These are phyloP conservation scores for Drosophila anomalipes DNA, from an alignment of 2,888 invertebrate genomes.

Conservation along the genomic window DNA sequence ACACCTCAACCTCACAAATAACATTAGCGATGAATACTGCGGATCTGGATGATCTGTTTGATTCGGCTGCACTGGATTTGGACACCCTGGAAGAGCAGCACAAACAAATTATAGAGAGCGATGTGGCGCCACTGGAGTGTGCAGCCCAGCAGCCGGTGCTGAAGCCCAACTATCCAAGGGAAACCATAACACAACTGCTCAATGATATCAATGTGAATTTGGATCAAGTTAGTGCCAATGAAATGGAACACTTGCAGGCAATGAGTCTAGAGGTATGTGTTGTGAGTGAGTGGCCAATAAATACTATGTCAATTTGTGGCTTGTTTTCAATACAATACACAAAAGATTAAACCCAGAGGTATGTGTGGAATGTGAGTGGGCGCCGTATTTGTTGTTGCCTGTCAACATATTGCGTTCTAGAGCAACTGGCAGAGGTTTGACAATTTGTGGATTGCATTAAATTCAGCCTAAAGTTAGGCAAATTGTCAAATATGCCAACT, in stretches of 20 bases:
- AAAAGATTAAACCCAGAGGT: neutral
- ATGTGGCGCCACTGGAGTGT: neutral
- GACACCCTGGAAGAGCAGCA: slow-evolving; percentile 46
- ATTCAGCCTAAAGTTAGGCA: neutral
- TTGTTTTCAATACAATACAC: slow-evolving; percentile 1
- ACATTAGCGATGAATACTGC: slow-evolving; percentile 46
- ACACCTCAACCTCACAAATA: slow-evolving; percentile 11
- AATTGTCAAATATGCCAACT: neutral
- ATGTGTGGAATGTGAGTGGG: neutral
- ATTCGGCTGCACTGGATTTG: slow-evolving; percentile 58
- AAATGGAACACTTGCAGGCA: slow-evolving; percentile 74
- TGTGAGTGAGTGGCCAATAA: neutral
- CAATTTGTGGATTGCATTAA: neutral
- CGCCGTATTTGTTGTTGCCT: neutral
- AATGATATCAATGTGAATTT: slow-evolving; percentile 81
- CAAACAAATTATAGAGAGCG: slow-evolving; percentile 36
- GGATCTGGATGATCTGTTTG: slow-evolving; percentile 47
- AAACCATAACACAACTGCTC: slow-evolving; percentile 77
- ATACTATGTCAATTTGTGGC: slow-evolving; percentile 10
- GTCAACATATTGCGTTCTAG: neutral
- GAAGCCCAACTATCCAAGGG: slow-evolving; percentile 13
- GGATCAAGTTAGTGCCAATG: slow-evolving; percentile 70
- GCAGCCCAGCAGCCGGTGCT: neutral
- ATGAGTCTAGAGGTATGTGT: slow-evolving; percentile 72
- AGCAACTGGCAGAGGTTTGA: neutral